Percentiles rank a stretch among this genome's conserved stretches.
Conservation (phyloP, 2,797 vertebrate genomes). For the Chloroceryle amazona region DNA sequence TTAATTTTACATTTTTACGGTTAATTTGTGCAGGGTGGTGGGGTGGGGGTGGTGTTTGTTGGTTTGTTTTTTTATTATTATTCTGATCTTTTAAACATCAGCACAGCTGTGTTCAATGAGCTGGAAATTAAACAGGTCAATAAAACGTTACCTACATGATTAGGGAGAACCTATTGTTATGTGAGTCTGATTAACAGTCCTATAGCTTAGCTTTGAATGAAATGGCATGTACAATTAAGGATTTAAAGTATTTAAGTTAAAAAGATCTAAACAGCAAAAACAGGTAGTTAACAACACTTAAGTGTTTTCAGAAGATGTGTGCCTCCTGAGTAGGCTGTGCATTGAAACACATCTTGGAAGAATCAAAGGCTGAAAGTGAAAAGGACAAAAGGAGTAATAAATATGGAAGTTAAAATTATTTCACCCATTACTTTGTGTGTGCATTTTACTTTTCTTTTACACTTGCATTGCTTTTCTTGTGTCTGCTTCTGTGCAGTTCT, state of each 20-base stretch:
- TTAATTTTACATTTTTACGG: not conserved
- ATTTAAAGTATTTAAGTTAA: not conserved
- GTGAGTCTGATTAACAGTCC: not conserved
- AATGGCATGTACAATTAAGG: not conserved
- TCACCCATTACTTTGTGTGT: not conserved
- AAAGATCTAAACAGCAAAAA: not conserved
- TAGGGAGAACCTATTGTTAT: not conserved
- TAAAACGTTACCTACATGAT: constrained; percentile 34
- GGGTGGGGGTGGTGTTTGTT: not conserved
- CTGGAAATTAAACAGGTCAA: constrained; percentile 23
- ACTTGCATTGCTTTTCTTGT: not conserved
- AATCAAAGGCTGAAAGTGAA: not conserved
- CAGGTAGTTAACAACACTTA: not conserved
- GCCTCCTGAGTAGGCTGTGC: not conserved
- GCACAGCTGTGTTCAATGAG: constrained; percentile 37
- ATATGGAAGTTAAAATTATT: not conserved
- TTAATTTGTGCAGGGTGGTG: not conserved
- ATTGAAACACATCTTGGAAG: not conserved
- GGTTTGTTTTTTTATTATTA: not conserved
- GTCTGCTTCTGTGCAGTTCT: not conserved
- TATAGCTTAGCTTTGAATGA: not conserved
- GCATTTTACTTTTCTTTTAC: not conserved
- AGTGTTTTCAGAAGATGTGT: not conserved
- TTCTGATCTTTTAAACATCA: not conserved
- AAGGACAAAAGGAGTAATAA: not conserved